Conservation (phyloP, 2,797 vertebrate species). For the Phoxinus dragarum region DNA sequence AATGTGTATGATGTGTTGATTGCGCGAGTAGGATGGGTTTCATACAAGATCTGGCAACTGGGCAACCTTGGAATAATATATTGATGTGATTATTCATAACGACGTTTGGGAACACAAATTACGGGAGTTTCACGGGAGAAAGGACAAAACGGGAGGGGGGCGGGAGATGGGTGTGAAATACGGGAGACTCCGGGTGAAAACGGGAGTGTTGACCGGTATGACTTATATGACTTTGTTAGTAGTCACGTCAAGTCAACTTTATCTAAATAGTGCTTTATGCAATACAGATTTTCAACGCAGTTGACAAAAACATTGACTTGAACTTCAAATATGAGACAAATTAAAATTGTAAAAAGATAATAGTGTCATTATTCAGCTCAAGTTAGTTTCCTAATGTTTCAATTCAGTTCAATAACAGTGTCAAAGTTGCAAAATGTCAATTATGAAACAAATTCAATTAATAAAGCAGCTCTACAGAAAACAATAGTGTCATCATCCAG, state of each 20-base stretch:
- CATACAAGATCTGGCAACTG: no score
- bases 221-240: background rate
- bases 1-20: no score
- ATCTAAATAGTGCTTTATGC: background rate
- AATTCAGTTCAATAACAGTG: background rate
- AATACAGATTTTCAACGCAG: background rate
- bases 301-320: background rate
- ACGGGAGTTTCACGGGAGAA: no score
- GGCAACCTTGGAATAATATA: no score
- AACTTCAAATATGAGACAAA: no score
- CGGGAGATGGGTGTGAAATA: no score
- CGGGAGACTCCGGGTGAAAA: no score
- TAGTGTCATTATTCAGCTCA: background rate
- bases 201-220: no score
- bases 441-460: background rate
- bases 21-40: no score
- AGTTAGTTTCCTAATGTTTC: background rate
- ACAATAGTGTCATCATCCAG: background rate
- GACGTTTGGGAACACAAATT: no score
- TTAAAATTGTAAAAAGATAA: background rate
- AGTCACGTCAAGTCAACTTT: background rate
- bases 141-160: no score
- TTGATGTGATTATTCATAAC: no score
- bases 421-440: background rate
- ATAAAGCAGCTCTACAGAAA: background rate